A percentile compares a stretch with the other conserved stretches of the same genome.
Conservation (phyloP, 2,888 invertebrate genomes). For the Sphaeridia pumilis region DNA sequence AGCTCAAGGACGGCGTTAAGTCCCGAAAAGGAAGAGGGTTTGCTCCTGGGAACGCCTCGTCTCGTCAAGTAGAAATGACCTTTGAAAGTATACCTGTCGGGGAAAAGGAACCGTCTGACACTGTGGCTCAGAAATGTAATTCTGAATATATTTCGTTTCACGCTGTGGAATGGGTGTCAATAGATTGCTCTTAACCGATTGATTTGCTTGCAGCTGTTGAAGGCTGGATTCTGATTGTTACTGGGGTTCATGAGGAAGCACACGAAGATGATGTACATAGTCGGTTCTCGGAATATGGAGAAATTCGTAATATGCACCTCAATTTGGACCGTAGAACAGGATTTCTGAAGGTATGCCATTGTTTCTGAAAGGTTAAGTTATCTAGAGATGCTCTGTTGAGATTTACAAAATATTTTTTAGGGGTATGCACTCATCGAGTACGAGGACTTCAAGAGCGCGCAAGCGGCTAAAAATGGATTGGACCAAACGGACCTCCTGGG, state of each 20-base stretch:
- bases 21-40: constrained; percentile 92
- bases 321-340: constrained; percentile 96
- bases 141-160: constrained; percentile 10
- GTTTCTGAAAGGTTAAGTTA: neutral
- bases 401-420: constrained; percentile 27
- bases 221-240: constrained; percentile 98
- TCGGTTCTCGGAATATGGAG: constrained; percentile 93
- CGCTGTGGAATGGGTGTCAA: neutral
- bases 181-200: neutral
- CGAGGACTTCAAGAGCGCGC: constrained; percentile 93
- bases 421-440: constrained; percentile 98
- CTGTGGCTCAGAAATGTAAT: constrained; percentile 75
- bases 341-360: constrained; percentile 40
- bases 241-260: constrained; percentile 96
- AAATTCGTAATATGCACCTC: constrained; percentile 93
- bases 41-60: constrained; percentile 48
- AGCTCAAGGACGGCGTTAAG: constrained; percentile 86
- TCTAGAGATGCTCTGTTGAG: neutral
- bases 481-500: constrained; percentile 87
- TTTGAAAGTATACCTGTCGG: constrained; percentile 71
- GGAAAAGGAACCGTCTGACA: constrained; percentile 54
- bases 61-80: constrained; percentile 48
- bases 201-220: constrained; percentile 58
- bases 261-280: constrained; percentile 97
- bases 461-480: constrained; percentile 79